Percentiles rank a stretch among this genome's conserved stretches.
These are phyloP conservation scores for Lapara coniferarum DNA, from an alignment of 2,888 invertebrate genomes.

Conservation along the genomic window DNA sequence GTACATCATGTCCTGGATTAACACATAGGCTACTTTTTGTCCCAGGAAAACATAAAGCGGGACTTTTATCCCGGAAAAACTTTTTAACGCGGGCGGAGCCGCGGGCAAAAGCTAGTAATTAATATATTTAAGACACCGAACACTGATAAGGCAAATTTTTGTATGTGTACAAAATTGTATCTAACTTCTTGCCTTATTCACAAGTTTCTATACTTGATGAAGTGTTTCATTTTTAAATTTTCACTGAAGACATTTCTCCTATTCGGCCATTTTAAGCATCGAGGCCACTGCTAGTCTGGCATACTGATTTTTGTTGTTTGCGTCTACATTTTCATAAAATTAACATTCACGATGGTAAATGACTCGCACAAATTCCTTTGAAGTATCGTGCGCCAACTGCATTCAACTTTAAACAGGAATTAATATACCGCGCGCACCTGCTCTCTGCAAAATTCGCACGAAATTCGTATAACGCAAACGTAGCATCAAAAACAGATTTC, in stretches of 20 bases:
- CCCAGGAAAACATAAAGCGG: no score
- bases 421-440: slow-evolving; percentile 18
- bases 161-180: no score
- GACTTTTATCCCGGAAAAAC: no score
- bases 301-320: slow-evolving; percentile 1
- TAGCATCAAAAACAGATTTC: slow-evolving; percentile 10
- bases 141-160: no score
- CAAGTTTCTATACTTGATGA: no score
- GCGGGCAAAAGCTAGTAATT: no score
- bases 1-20: no score
- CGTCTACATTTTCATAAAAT: neutral
- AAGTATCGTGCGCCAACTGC: slow-evolving; percentile 7
- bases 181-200: no score
- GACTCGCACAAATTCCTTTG: slow-evolving; percentile 10
- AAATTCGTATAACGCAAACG: slow-evolving; percentile 1
- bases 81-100: no score
- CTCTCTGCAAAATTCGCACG: slow-evolving; percentile 12
- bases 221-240: no score
- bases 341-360: slow-evolving; percentile 5
- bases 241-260: neutral
- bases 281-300: neutral
- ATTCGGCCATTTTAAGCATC: neutral
- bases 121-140: no score
- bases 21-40: no score
- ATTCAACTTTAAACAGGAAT: slow-evolving; percentile 13